Evolutionary conservation across 2,888 invertebrate genomes (phyloP), one percentile per base, ranked within the genome.

Genomic region (Ectropis crepuscularia): DNA sequence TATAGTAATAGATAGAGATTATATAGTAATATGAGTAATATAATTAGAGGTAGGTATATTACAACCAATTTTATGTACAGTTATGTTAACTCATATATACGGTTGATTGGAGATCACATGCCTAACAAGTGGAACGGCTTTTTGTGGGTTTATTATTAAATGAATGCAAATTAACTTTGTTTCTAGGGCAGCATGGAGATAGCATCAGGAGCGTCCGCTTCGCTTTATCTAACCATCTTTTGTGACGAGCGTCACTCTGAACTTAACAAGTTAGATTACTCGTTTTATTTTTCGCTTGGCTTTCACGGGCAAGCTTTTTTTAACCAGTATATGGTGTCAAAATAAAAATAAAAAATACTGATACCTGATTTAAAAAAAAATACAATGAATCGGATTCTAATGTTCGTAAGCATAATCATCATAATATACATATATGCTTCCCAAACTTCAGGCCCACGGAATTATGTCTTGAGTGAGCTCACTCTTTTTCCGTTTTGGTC

Each of bases 81-180:
- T 74, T 73, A 72, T 72, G 53, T 72, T 73, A 70, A 74, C 77
- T 74, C 37, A 43, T 43, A 5, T 38, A 75, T 65, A 72, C 72
- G 70, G 67, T 72, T 76, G 73, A 81, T 78, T 79, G 77, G 74
- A 78, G 70, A 74, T 71, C 71, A 74, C 55, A 61, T 58, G 58
- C 71, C 67, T 72, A 74, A 80, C 74, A 74, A 74, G 77, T 79
- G 70, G 77, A 78, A 74, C 72, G 74, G 69, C 77, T 75, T 79
- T 76, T 77, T 74, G 71, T 73, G 63, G 65, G 73, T 77, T 79
- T 75, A 77, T 77, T 80, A 77, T 81, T 75, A 75, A 80, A 79
- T 67, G 72, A 77, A 87, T 86, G 85, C 80, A 85, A 86, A 87
- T 85, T 81, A 81, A 85, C 82, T 81, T 83, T 70, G 80, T 83